These are phyloP conservation scores for Physeter macrocephalus DNA, from an alignment of 2,113 vertebrate genomes.

Conservation along the genomic window DNA sequence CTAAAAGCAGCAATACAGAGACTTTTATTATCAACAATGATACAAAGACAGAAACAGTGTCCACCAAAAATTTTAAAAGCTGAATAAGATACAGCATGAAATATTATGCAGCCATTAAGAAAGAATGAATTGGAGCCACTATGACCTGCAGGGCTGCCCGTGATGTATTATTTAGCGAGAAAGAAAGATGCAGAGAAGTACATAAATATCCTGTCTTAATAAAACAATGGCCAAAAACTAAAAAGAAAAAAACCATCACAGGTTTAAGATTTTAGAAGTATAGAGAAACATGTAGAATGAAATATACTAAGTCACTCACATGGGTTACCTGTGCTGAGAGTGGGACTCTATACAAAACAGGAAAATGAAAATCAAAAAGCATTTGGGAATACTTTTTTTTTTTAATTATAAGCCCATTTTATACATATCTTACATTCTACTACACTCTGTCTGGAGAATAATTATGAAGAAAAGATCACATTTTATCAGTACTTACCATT, in stretches of 20 bases:
- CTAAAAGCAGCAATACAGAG: neutral
- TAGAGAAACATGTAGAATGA: neutral
- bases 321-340: neutral
- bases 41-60: neutral
- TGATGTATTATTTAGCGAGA: neutral
- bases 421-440: conserved; percentile 2
- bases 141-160: neutral
- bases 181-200: neutral
- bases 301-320: neutral
- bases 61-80: neutral
- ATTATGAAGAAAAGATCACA: conserved; percentile 47
- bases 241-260: neutral
- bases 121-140: neutral
- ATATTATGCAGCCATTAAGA: neutral
- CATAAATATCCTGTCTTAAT: neutral
- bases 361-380: conserved; percentile 1
- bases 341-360: neutral
- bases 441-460: conserved; percentile 25
- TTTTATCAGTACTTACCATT: conserved; percentile 34
- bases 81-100: neutral
- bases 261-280: neutral
- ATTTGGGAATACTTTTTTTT: neutral
- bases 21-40: neutral
- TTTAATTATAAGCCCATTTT: neutral
- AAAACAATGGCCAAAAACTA: neutral